Evolutionary conservation across 2,888 invertebrate genomes (phyloP).

Genomic region (Xiphydria camelus): DNA sequence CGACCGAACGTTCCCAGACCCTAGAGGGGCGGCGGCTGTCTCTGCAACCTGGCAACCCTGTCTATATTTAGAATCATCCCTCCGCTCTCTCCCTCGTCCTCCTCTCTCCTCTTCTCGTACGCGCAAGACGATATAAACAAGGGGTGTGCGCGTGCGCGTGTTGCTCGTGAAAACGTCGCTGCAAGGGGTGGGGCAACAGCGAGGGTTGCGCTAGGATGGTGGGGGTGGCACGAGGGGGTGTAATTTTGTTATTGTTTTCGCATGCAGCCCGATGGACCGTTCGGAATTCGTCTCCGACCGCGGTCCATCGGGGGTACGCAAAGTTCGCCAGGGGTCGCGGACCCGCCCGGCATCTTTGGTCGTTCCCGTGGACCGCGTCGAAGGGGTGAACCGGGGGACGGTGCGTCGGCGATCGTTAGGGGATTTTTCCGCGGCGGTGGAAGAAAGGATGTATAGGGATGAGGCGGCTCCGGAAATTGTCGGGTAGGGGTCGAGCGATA

Average conservation of each 20-base stretch:
- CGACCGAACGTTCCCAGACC: slow-evolving; percentile 39
- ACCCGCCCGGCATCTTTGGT: too few relatives aligned
- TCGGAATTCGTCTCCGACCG: slow-evolving; percentile 2
- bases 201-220: too few relatives aligned
- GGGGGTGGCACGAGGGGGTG: too few relatives aligned
- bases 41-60: slow-evolving; percentile 57
- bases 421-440: too few relatives aligned
- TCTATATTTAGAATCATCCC: slow-evolving; percentile 55
- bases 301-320: too few relatives aligned
- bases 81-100: too few relatives aligned
- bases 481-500: too few relatives aligned
- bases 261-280: slow-evolving; percentile 6
- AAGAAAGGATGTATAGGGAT: too few relatives aligned
- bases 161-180: slow-evolving; percentile 3
- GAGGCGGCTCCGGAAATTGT: too few relatives aligned
- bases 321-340: too few relatives aligned
- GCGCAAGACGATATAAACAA: slow-evolving; percentile 47
- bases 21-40: slow-evolving; percentile 57
- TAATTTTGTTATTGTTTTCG: slow-evolving; percentile 30
- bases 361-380: not conserved
- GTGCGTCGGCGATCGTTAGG: too few relatives aligned
- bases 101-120: slow-evolving; percentile 26
- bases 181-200: not conserved
- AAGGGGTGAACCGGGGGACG: not conserved
- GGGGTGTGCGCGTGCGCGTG: slow-evolving; percentile 36